Evolutionary conservation across 2,797 vertebrate genomes (phyloP).

Genomic region (Silurus aristotelis): DNA sequence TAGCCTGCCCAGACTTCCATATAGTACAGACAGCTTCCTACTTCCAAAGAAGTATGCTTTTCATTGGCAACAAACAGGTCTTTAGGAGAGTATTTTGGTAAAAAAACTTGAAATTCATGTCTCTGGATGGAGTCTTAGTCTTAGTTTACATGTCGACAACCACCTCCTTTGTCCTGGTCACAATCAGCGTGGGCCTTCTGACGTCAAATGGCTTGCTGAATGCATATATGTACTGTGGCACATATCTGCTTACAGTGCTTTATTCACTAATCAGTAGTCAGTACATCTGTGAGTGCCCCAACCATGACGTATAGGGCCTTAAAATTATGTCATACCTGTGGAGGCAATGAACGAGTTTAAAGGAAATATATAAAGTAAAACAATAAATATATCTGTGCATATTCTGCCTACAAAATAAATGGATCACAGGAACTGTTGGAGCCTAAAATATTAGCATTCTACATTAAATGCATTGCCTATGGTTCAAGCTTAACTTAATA

Average conservation of each 20-base stretch:
- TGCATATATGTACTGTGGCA: background rate
- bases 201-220: background rate
- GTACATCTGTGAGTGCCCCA: background rate
- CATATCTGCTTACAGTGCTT: background rate
- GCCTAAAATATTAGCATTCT: background rate
- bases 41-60: background rate
- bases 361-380: no score
- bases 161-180: background rate
- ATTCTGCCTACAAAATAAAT: background rate
- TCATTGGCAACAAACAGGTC: background rate
- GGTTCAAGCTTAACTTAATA: background rate
- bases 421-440: background rate
- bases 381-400: background rate
- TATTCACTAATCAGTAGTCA: background rate
- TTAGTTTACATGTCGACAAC: background rate
- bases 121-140: background rate
- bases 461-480: background rate
- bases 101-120: background rate
- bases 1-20: background rate
- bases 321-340: background rate
- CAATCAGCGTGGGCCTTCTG: background rate
- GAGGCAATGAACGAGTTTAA: background rate
- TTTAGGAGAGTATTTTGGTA: conserved; percentile 1
- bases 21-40: background rate
- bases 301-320: background rate